Evolutionary conservation across 2,113 vertebrate genomes (phyloP).

Genomic region (Cercocebus atys): DNA sequence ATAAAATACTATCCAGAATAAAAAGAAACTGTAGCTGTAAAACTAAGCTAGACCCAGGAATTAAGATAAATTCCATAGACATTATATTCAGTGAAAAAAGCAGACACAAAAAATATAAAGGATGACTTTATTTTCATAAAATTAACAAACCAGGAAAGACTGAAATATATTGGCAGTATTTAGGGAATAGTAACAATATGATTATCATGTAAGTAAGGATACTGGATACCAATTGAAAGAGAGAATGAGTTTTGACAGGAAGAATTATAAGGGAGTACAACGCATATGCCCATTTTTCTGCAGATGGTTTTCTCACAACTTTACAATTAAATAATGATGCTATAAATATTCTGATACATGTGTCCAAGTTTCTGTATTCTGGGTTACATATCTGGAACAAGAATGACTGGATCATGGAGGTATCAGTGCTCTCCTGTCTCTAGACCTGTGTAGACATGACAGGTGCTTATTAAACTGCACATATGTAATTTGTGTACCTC

Average conservation of each 20-base stretch:
- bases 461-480: background rate
- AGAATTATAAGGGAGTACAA: background rate
- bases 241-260: background rate
- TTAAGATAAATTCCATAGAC: background rate
- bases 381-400: background rate
- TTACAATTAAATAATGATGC: background rate
- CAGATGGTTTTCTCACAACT: background rate
- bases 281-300: background rate
- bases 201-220: background rate
- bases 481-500: background rate
- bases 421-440: background rate
- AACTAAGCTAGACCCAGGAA: background rate
- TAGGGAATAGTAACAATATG: background rate
- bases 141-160: background rate
- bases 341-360: background rate
- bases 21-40: constrained; percentile 41
- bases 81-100: background rate
- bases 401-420: background rate
- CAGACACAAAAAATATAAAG: constrained; percentile 33
- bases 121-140: background rate
- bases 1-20: constrained; percentile 36
- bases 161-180: background rate
- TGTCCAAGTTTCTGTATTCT: background rate
- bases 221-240: background rate
- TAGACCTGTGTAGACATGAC: background rate